Evolutionary conservation across 1,140 invertebrate genomes (phyloP), one percentile per base, ranked within the genome.

Genomic region (Palaemon carinicauda): DNA sequence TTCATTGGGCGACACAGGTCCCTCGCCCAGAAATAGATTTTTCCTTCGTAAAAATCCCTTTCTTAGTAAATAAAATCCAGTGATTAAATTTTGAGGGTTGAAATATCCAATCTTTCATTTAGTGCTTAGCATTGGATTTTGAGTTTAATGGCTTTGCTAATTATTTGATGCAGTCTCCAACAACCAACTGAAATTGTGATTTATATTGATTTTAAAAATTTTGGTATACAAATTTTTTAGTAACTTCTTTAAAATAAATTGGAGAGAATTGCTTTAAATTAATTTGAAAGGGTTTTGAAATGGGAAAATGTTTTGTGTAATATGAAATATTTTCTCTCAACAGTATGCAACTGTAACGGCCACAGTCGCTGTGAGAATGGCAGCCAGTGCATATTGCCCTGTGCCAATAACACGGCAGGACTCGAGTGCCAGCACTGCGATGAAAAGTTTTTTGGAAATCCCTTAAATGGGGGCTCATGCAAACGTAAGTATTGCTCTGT

Each of bases 301-400:
- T n/a, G n/a, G n/a, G 21, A 5, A 27, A 27, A 0, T 29, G 21
- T 24, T 1, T 65, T 15, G 60, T 65, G 27, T 65, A 24, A 21
- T 21, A 79, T 51, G 52, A 14, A 5, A 52, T n/a, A n/a, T 79
- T 54, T 89, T 12, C 84, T 82, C 71, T 88, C 89, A 91, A 12
- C 88, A 95, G 94, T 91, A 88, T 99, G 98, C 90, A 97, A 99
- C 91, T 99, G 98, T 92, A 99, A 99, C 92, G 98, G 98, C 0
- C 98, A 99, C 91, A 96, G 96, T 85, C 80, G 73, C 19, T 88
- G 88, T 19, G 90, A 91, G 77, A 89, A 90, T 17, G 90, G 91
- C 14, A 89, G 89, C 31, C 88, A 87, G 56, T 90, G 92, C 87
- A 80, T 90, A 19, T 80, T 91, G n/a, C 90, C 90, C 1, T 99